Conservation (phyloP, 1,140 invertebrate species). For the Bombus sylvicola region DNA sequence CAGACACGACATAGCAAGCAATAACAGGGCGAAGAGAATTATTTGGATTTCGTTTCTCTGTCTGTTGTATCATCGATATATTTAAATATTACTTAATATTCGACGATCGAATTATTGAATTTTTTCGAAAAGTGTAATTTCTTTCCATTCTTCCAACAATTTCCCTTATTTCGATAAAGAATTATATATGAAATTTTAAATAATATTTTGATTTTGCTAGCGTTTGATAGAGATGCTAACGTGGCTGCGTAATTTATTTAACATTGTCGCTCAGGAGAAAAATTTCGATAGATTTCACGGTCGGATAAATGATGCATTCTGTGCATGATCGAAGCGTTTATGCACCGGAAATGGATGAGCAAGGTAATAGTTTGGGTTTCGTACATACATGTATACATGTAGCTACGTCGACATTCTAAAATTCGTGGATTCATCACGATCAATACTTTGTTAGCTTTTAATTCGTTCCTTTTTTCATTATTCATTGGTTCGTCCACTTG, state of each 20-base stretch:
- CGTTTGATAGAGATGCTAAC: background rate
- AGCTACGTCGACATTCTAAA: background rate
- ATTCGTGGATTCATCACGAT: background rate
- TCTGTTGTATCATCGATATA: too few species aligned
- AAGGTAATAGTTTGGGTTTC: background rate
- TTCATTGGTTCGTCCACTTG: background rate
- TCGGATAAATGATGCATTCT: background rate
- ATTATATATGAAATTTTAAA: background rate
- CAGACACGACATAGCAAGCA: too few species aligned
- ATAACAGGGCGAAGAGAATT: too few species aligned
- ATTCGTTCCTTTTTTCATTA: background rate
- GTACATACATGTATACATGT: background rate
- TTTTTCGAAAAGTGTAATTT: too few species aligned
- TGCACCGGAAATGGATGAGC: background rate
- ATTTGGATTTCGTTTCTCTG: too few species aligned
- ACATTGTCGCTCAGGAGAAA: background rate
- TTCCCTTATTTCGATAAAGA: background rate
- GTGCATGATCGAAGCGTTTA: background rate
- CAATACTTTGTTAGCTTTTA: slow-evolving; percentile 2
- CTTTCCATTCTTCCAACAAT: background rate
- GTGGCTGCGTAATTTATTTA: background rate
- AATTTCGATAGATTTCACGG: background rate
- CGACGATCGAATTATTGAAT: background rate
- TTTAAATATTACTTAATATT: too few species aligned
- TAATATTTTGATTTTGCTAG: background rate